Conservation (phyloP, 2,113 vertebrate species). For the Cyprinus carpio region DNA sequence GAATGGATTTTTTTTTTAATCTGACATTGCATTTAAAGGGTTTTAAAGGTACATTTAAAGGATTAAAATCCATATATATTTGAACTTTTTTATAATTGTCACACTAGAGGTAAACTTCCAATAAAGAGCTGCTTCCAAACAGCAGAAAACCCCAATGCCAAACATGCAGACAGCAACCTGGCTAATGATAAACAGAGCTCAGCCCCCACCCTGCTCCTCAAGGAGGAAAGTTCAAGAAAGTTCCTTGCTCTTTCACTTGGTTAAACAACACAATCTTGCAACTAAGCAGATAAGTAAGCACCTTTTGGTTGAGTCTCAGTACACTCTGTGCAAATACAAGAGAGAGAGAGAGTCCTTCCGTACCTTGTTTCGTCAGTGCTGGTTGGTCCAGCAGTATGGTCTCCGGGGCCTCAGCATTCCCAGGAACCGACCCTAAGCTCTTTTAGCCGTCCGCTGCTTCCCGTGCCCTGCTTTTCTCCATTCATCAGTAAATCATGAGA, state of each 20-base stretch:
- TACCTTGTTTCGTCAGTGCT: conserved; percentile 71
- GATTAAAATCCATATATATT: no score
- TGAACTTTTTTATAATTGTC: background rate
- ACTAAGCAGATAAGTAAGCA: conserved; percentile 34
- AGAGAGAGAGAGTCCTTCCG: conserved; percentile 30
- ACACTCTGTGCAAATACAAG: conserved; percentile 12
- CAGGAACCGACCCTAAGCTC: conserved; percentile 48
- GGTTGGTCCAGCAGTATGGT: conserved; percentile 71
- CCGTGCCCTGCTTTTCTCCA: conserved; percentile 57
- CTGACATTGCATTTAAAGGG: no score
- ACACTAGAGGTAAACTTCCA: background rate
- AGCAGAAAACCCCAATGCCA: conserved; percentile 3
- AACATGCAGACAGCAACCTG: conserved; percentile 37
- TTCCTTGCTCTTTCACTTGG: conserved; percentile 44
- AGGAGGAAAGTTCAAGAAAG: conserved; percentile 67
- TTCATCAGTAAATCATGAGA: conserved; percentile 45
- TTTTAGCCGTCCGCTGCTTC: conserved; percentile 36
- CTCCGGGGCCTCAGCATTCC: conserved; percentile 70
- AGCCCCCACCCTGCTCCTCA: conserved; percentile 47
- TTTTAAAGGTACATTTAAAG: no score
- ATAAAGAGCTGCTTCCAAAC: conserved; percentile 1
- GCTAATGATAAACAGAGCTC: conserved; percentile 54
- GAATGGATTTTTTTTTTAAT: no score
- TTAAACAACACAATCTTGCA: background rate
- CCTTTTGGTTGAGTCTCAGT: conserved; percentile 40